Base-by-base conservation (phyloP, 2,797 vertebrate species). In the Cetoscarus ocellatus region DNA sequence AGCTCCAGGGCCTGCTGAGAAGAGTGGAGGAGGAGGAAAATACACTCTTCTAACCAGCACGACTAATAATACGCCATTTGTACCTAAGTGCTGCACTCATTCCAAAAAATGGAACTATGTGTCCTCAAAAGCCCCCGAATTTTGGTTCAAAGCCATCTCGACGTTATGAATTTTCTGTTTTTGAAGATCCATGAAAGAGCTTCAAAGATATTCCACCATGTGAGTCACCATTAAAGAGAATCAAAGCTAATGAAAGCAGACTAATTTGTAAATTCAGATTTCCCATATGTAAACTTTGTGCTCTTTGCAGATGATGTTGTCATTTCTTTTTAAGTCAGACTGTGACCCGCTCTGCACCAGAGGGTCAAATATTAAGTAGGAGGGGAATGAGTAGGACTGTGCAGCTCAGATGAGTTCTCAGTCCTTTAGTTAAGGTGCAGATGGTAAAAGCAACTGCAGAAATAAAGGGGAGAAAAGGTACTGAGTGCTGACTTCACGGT, bases 1-100 rank as follows among this genome's bases (percentile, higher is more conserved):
- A 84, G 76, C 81, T 86, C 47, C 62, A 35, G 79, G 75, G 67
- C 67, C 70, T 62, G 68, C 67, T 73, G 70, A 60, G 74, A 85
- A 79, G 78, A 56, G 59, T 6, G 36, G 39, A 77, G 54, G 51
- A 77, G 59, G 65, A 15, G 54, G 49, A 62, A 77, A 83, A 80
- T 54, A 73, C 72, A 65, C 67, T 61, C 17, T 53, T 84, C 63
- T 27, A 61, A 61, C 57, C 61, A 61, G 77, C 67, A 75, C 53
- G 60, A 86, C 61, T 79, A 61, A 82, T 44, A 71, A 53, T 73
- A 39, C 60, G 47, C 55, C 48, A 77, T 72, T 73, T 10, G 15
- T 74, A 73, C 73, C 50, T 52, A 72, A 64, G 48, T 47, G 67
- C 34, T 43, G 18, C 14, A 18, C 44, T 76, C 61, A 63, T 73